Conservation (phyloP, 2,888 invertebrate species). For the Apodemia arnacis region DNA sequence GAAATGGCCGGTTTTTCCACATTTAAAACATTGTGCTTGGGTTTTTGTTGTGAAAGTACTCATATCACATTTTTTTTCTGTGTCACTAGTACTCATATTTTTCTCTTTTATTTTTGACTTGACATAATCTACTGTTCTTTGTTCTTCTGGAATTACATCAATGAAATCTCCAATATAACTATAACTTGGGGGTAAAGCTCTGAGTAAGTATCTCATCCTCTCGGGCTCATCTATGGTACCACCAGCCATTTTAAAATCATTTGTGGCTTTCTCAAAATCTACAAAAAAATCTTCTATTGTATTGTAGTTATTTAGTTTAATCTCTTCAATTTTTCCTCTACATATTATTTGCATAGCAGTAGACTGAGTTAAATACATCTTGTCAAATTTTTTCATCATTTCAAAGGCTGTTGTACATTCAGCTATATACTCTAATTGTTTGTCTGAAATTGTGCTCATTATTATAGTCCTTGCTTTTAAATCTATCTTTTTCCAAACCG, state of each 20-base stretch:
- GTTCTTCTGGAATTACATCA: conserved; percentile 82
- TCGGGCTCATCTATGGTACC: too few relatives aligned
- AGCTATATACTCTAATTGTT: too few relatives aligned
- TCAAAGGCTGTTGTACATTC: too few relatives aligned
- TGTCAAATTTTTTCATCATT: too few relatives aligned
- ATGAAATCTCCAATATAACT: conserved; percentile 84
- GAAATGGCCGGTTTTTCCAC: conserved; percentile 78
- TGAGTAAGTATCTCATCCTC: conserved; percentile 80
- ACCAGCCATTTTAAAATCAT: too few relatives aligned
- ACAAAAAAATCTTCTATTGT: conserved; percentile 50
- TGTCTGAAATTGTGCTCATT: too few relatives aligned
- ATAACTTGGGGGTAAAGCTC: conserved; percentile 80
- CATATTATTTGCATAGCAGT: too few relatives aligned
- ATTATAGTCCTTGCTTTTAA: too few relatives aligned
- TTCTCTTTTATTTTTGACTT: conserved; percentile 75
- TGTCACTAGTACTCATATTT: conserved; percentile 62
- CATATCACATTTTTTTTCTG: conserved; percentile 66
- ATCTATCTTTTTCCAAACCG: too few relatives aligned
- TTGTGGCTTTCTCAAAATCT: conserved; percentile 52
- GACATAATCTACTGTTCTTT: conserved; percentile 81
- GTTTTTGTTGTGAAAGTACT: conserved; percentile 71
- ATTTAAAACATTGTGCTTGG: conserved; percentile 67
- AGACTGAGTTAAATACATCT: too few relatives aligned
- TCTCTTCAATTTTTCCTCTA: too few relatives aligned
- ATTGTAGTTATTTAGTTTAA: too few relatives aligned